Percentiles rank a stretch among this genome's conserved stretches.
Evolutionary conservation across 1,140 invertebrate genomes (phyloP).

Genomic region (Drosophila setifemur): DNA sequence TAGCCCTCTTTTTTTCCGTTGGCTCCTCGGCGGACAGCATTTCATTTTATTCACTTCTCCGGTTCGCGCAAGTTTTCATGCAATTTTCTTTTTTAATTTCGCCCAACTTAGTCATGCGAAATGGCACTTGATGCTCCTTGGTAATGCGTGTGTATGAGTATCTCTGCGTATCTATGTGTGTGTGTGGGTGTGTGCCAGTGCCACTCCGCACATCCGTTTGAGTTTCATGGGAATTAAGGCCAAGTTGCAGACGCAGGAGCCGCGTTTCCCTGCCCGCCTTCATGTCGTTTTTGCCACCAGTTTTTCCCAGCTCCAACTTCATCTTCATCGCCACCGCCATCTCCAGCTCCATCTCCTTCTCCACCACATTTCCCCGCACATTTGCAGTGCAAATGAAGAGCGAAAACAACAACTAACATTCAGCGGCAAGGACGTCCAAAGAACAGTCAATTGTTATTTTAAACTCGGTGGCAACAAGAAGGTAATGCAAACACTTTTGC

Average conservation of each 20-base stretch:
- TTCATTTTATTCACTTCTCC: conserved; percentile 41
- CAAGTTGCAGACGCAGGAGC: conserved; percentile 66
- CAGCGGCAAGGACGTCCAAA: neutral
- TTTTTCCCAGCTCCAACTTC: too few relatives aligned
- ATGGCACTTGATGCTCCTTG: conserved; percentile 72
- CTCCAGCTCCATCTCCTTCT: conserved; percentile 4
- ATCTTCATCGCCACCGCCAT: neutral
- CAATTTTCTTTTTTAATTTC: conserved; percentile 73
- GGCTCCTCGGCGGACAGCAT: conserved; percentile 25
- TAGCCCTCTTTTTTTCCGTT: conserved; percentile 2
- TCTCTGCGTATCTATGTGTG: conserved; percentile 13
- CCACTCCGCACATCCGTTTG: conserved; percentile 41
- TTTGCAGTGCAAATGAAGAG: conserved; percentile 39
- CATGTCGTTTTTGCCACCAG: too few relatives aligned
- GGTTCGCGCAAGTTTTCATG: conserved; percentile 45
- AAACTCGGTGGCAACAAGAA: conserved; percentile 61
- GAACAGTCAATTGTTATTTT: conserved; percentile 57
- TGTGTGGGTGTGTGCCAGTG: conserved; percentile 13
- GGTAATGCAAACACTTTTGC: conserved; percentile 49
- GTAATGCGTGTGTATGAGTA: conserved; percentile 19
- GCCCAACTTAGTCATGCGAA: conserved; percentile 70
- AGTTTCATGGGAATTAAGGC: conserved; percentile 71
- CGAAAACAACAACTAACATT: conserved; percentile 1
- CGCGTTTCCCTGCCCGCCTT: conserved; percentile 12
- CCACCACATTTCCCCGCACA: conserved; percentile 5